Conservation (phyloP, 2,797 vertebrate genomes). For the Oryzias dopingdopingensis region DNA sequence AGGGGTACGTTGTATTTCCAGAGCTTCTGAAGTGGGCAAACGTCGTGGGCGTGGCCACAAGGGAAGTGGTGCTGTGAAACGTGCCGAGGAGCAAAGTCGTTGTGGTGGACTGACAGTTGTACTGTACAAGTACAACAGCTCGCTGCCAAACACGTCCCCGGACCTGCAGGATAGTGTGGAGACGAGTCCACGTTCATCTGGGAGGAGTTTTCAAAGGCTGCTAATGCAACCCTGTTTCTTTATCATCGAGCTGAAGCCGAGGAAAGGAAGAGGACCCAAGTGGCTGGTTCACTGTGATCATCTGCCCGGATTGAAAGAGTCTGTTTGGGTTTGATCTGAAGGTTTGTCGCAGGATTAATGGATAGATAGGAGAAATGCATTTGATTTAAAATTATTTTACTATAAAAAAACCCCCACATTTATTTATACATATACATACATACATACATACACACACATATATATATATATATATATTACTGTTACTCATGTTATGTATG, state of each 20-base stretch:
- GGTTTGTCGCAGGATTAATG: slow-evolving; percentile 10
- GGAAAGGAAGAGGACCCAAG: slow-evolving; percentile 16
- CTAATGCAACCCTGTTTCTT: not conserved
- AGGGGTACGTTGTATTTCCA: slow-evolving; percentile 13
- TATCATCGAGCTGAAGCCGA: not conserved
- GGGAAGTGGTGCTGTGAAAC: slow-evolving; percentile 27
- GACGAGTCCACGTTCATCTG: slow-evolving; percentile 4
- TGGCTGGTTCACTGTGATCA: not conserved
- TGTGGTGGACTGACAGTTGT: slow-evolving; percentile 52
- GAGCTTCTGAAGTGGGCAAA: not conserved
- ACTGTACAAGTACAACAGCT: not conserved
- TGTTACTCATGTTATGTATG: too few relatives aligned
- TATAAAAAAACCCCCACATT: too few relatives aligned
- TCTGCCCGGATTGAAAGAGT: slow-evolving; percentile 12
- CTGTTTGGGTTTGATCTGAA: not conserved
- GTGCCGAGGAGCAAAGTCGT: slow-evolving; percentile 30
- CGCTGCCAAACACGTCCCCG: slow-evolving; percentile 27
- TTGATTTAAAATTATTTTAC: not conserved
- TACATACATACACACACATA: too few relatives aligned
- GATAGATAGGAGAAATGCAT: not conserved
- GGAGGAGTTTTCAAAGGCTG: slow-evolving; percentile 5
- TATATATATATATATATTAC: too few relatives aligned
- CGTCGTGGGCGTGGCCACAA: slow-evolving; percentile 26
- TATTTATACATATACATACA: too few relatives aligned
- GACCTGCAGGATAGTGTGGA: slow-evolving; percentile 44